These are phyloP conservation scores for Heteromurus nitidus DNA, from an alignment of 2,888 invertebrate genomes.

Conservation along the genomic window DNA sequence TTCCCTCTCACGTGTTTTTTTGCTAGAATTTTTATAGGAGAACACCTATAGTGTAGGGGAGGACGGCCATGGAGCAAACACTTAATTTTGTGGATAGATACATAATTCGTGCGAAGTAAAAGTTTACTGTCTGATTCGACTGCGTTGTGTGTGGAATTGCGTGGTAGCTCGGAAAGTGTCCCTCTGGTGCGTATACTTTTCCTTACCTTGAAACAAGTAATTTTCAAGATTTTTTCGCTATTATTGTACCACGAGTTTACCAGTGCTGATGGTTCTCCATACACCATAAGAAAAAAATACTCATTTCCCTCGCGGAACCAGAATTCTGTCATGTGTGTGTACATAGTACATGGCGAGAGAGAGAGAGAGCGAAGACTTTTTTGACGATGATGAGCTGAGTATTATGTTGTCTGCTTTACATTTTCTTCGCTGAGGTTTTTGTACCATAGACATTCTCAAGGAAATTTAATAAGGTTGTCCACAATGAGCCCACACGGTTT, in stretches of 20 bases:
- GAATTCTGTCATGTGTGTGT: no score
- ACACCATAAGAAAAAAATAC: no score
- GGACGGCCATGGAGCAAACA: neutral
- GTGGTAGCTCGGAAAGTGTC: slow-evolving; percentile 40
- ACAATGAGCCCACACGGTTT: slow-evolving; percentile 11
- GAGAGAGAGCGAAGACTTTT: neutral
- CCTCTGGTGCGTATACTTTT: slow-evolving; percentile 35
- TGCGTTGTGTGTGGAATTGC: slow-evolving; percentile 2
- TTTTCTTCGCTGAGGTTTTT: neutral
- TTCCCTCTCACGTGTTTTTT: slow-evolving; percentile 30
- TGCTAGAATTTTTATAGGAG: neutral
- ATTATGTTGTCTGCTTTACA: neutral
- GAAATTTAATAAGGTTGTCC: slow-evolving; percentile 26
- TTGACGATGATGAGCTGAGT: neutral
- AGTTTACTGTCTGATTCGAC: slow-evolving; percentile 26
- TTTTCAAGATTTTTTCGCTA: neutral
- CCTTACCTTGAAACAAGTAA: neutral
- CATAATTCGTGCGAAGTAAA: neutral
- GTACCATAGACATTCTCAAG: neutral
- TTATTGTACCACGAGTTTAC: no score
- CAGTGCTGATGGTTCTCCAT: no score
- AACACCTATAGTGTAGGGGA: neutral
- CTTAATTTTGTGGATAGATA: neutral
- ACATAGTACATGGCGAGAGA: no score
- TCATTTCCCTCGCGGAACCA: no score